These are phyloP conservation scores for Hyles lineata DNA, from an alignment of 2,888 invertebrate genomes.

Conservation along the genomic window DNA sequence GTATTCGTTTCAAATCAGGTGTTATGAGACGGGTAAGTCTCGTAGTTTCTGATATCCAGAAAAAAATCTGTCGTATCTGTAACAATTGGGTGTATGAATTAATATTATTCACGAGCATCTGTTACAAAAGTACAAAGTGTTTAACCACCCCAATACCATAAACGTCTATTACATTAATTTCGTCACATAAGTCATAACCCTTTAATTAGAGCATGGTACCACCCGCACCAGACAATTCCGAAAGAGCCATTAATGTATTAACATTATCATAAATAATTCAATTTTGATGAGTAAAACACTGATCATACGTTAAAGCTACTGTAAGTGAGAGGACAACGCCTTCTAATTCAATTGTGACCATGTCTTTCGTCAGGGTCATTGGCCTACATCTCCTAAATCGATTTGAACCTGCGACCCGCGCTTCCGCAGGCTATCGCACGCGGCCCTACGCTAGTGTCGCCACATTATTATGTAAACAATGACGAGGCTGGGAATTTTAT, in stretches of 20 bases:
- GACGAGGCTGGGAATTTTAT: neutral
- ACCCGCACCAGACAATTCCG: conserved; percentile 18
- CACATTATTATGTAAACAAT: conserved; percentile 12
- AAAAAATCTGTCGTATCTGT: too few species aligned
- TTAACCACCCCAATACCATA: neutral
- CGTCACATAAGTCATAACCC: conserved; percentile 4
- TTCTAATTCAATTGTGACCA: conserved; percentile 56
- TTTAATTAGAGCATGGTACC: neutral
- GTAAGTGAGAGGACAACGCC: conserved; percentile 38
- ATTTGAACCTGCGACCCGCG: conserved; percentile 64
- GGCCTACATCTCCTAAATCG: conserved; percentile 54
- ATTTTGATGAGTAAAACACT: conserved; percentile 42
- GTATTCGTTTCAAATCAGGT: too few species aligned
- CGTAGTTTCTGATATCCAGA: too few species aligned
- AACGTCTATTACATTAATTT: neutral
- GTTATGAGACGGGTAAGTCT: too few species aligned
- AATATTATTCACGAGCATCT: too few species aligned
- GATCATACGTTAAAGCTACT: conserved; percentile 20
- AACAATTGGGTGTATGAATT: too few species aligned
- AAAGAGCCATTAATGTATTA: conserved; percentile 22
- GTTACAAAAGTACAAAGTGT: neutral
- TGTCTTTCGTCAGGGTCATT: conserved; percentile 47
- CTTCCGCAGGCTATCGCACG: conserved; percentile 55
- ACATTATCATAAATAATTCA: conserved; percentile 39
- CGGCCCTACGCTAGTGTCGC: conserved; percentile 21